These are phyloP conservation scores for Cerastis rubricosa DNA, from an alignment of 2,888 invertebrate species.

Conservation along the genomic window DNA sequence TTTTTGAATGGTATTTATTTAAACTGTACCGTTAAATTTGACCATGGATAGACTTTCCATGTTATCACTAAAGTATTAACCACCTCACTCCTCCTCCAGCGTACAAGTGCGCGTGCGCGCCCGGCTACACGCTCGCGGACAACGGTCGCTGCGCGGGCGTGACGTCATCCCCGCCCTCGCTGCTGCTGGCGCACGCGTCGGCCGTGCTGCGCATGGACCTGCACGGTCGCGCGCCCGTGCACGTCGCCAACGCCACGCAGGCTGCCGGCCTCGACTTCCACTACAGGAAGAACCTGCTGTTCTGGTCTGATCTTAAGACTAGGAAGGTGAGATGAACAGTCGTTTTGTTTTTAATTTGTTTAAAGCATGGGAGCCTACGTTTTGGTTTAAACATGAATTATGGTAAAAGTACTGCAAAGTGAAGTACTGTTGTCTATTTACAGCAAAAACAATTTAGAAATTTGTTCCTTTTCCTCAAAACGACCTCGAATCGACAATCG, in stretches of 20 bases:
- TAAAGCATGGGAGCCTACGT: not conserved
- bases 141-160: conserved; percentile 92
- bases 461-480: not conserved
- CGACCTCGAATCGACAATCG: not conserved
- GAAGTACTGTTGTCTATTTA: not conserved
- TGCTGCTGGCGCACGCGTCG: conserved; percentile 89
- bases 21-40: not conserved
- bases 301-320: conserved; percentile 97
- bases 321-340: conserved; percentile 91
- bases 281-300: conserved; percentile 93
- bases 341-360: not conserved
- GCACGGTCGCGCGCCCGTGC: conserved; percentile 91
- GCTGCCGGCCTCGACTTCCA: conserved; percentile 97
- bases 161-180: conserved; percentile 90
- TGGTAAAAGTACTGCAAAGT: not conserved
- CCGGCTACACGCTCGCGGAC: conserved; percentile 93
- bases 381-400: not conserved
- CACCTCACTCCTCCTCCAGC: conserved; percentile 77
- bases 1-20: not conserved
- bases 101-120: conserved; percentile 95
- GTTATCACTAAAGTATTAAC: not conserved
- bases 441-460: not conserved
- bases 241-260: conserved; percentile 95
- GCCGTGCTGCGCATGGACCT: conserved; percentile 93
- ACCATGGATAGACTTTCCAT: not conserved